Conservation (phyloP, 1,140 invertebrate species). For the Yoshiicerus persimilis region DNA sequence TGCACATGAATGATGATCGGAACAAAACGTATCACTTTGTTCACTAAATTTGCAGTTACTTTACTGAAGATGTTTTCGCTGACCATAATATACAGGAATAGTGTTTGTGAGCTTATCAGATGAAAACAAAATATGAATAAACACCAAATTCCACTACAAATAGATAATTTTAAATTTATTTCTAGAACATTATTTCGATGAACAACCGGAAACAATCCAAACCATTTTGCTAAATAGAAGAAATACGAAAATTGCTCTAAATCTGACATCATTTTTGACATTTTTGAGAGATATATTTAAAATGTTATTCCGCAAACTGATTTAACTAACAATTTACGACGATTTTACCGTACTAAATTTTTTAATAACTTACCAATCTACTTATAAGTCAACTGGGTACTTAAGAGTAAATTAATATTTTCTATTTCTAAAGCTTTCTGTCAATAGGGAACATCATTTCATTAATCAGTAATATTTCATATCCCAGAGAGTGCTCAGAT, state of each 20-base stretch:
- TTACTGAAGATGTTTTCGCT: background rate
- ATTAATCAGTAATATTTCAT: too few relatives aligned
- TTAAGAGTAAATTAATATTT: too few relatives aligned
- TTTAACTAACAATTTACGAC: too few relatives aligned
- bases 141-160: background rate
- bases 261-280: background rate
- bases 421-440: too few relatives aligned
- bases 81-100: background rate
- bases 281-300: too few relatives aligned
- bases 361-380: too few relatives aligned
- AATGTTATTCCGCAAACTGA: too few relatives aligned
- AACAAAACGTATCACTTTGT: background rate
- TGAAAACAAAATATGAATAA: background rate
- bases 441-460: too few relatives aligned
- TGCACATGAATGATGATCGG: background rate
- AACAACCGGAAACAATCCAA: background rate
- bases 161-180: background rate
- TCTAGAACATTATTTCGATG: background rate
- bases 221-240: background rate
- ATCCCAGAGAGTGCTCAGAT: too few relatives aligned
- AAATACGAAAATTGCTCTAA: background rate
- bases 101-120: background rate
- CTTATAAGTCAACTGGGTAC: too few relatives aligned
- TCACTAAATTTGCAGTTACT: background rate
- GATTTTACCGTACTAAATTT: background rate